phyloP scores from a whole-genome alignment of 2,113 vertebrate genomes.

The Corythornis madagascariensis region DNA sequence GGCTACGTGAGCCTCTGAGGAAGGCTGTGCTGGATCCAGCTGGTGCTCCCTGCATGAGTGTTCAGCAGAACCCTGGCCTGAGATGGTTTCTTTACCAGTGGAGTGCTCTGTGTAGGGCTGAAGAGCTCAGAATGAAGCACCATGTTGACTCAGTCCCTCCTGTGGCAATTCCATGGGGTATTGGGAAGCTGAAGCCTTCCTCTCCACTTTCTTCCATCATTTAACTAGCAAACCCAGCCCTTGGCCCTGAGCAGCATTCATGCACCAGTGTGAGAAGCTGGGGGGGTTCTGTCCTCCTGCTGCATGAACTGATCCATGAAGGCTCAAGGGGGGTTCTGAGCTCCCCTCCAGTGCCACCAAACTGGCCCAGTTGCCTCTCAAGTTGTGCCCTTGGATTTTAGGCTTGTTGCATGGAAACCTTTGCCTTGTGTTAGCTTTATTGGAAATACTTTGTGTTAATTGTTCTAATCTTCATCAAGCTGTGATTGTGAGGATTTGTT shows the following conservation, averaged over 20 bases:
- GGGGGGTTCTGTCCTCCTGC: background rate
- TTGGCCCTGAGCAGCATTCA: no score
- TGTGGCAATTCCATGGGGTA: background rate
- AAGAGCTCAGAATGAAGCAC: background rate
- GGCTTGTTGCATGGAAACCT: background rate
- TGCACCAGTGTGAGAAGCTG: background rate
- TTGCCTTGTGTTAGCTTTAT: background rate
- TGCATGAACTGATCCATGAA: background rate
- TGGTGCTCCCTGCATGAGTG: background rate
- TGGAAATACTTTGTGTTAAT: background rate
- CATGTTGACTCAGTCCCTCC: background rate
- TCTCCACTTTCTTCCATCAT: background rate
- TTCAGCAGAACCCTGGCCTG: background rate
- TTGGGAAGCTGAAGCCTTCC: background rate
- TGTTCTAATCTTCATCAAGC: background rate
- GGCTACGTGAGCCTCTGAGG: background rate
- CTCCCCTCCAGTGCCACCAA: background rate
- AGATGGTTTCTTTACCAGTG: background rate
- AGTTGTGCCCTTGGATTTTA: background rate
- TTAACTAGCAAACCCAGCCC: no score
- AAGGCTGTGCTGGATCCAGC: background rate
- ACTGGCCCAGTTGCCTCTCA: background rate
- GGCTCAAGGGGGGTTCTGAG: background rate
- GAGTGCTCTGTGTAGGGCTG: fast-evolving
- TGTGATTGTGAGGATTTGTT: background rate